Evolutionary conservation across 2,113 vertebrate species (phyloP).

Genomic region (Nettapus auritus): DNA sequence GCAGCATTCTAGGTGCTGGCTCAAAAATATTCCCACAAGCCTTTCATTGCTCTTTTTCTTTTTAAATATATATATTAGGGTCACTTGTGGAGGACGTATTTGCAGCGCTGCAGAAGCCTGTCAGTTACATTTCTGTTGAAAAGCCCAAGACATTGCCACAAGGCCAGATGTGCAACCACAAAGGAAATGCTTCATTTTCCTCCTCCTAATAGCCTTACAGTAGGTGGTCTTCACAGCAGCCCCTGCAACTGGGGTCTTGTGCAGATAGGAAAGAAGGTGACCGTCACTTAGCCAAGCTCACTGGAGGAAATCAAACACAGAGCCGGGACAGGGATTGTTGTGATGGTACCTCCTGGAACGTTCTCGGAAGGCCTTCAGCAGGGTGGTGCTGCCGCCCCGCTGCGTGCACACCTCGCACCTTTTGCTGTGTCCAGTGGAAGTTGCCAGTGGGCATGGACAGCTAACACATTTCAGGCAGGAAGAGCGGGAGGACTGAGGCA

Average conservation of each 20-base stretch:
- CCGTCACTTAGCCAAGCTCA: neutral
- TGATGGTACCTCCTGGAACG: neutral
- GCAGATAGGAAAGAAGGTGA: neutral
- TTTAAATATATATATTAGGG: neutral
- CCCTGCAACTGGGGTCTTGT: neutral
- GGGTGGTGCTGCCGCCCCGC: neutral
- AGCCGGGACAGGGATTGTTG: neutral
- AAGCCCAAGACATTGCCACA: neutral
- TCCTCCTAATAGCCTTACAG: conserved; percentile 4
- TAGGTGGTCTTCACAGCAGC: neutral
- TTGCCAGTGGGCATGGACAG: neutral
- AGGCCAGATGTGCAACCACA: neutral
- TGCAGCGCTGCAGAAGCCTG: neutral
- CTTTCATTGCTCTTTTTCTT: neutral
- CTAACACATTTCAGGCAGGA: neutral
- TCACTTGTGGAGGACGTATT: neutral
- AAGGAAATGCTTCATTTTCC: conserved; percentile 21
- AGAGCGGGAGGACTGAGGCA: neutral
- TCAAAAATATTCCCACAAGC: neutral
- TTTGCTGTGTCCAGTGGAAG: neutral
- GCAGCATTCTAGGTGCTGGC: neutral
- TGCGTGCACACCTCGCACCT: neutral
- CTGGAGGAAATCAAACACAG: neutral
- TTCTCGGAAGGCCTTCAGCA: neutral
- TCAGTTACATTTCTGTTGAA: neutral